Conservation (phyloP, 92 coral and sea anemone genomes). For the Porites cylindrica region DNA sequence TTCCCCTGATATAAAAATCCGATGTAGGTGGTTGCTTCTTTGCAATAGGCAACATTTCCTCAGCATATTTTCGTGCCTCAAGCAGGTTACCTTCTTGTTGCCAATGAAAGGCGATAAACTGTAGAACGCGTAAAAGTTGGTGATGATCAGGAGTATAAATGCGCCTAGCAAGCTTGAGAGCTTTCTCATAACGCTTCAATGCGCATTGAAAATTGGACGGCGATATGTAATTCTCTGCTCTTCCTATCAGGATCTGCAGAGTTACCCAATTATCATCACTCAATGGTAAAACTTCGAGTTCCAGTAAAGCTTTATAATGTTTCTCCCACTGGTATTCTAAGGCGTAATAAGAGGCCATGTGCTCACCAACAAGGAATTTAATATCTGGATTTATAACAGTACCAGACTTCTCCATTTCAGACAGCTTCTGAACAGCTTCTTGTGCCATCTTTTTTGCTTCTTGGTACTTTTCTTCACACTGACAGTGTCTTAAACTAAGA, state of each 20-base stretch:
- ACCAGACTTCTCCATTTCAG: not conserved
- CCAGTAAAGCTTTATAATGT: not conserved
- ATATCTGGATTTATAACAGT: not conserved
- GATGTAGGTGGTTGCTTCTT: not conserved
- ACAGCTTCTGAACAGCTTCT: not conserved
- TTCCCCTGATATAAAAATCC: not conserved
- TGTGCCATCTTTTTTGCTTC: not conserved
- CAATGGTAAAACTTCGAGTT: not conserved
- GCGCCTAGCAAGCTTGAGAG: not conserved
- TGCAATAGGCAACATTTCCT: not conserved
- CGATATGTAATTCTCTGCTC: not conserved
- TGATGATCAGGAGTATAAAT: not conserved
- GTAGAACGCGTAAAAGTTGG: not conserved
- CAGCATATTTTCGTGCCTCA: constrained; percentile 6
- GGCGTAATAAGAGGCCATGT: not conserved
- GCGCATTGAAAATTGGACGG: not conserved
- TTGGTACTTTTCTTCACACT: not conserved
- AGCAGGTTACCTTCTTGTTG: not conserved
- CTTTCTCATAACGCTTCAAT: not conserved
- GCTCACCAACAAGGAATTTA: not conserved
- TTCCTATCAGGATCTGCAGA: not conserved
- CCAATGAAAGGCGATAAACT: not conserved
- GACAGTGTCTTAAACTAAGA: not conserved
- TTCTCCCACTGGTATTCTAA: not conserved
- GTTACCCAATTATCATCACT: not conserved